These are phyloP conservation scores for Charanyca ferruginea DNA, from an alignment of 2,888 invertebrate genomes.

Conservation along the genomic window DNA sequence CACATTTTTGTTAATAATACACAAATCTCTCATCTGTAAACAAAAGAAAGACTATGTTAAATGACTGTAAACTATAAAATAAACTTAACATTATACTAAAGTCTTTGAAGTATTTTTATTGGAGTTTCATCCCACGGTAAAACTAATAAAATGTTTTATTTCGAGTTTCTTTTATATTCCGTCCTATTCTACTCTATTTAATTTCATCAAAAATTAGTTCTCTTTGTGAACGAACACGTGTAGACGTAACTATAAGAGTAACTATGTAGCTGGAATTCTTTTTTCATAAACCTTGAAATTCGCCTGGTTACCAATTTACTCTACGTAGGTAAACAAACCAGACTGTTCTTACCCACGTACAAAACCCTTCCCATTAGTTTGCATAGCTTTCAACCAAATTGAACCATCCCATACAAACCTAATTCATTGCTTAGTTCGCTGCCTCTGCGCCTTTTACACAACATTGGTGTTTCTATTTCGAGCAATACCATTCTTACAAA, in stretches of 20 bases:
- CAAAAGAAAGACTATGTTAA: conserved; percentile 78
- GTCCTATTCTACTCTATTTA: background rate
- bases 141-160: conserved; percentile 5
- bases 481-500: conserved; percentile 21
- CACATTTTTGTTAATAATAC: conserved; percentile 80
- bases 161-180: background rate
- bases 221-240: no score
- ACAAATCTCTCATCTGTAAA: conserved; percentile 79
- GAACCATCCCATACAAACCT: conserved; percentile 30
- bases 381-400: conserved; percentile 41
- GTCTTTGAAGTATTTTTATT: conserved; percentile 45
- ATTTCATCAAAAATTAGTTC: background rate
- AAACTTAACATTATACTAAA: conserved; percentile 68
- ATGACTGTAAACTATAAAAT: conserved; percentile 81
- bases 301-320: conserved; percentile 4
- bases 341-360: background rate
- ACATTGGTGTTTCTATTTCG: conserved; percentile 28
- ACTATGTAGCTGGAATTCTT: background rate
- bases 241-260: background rate
- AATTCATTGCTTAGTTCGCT: conserved; percentile 36
- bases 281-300: background rate
- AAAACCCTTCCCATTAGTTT: conserved; percentile 26
- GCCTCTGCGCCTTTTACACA: conserved; percentile 13
- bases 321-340: background rate
- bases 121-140: background rate